Evolutionary conservation across 2,797 vertebrate genomes (phyloP).

Genomic region (Lepilemur septentrionalis): DNA sequence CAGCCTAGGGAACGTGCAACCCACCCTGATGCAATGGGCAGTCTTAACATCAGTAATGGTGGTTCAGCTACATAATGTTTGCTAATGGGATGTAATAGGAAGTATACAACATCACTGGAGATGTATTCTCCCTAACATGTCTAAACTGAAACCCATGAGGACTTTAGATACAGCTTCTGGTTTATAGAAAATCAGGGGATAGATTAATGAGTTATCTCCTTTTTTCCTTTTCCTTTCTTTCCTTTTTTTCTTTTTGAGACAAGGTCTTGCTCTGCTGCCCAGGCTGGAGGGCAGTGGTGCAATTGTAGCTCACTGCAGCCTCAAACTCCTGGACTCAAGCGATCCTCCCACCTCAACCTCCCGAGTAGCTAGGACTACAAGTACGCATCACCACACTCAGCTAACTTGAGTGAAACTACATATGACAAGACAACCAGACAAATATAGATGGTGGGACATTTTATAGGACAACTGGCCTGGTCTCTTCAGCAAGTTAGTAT

Average conservation of each 20-base stretch:
- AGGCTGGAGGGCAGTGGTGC: not conserved
- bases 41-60: no score
- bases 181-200: not conserved
- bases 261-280: not conserved
- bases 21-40: not conserved
- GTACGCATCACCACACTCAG: not conserved
- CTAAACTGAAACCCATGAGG: not conserved
- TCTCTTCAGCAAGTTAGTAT: not conserved
- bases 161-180: not conserved
- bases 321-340: not conserved
- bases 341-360: not conserved
- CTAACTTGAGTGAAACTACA: not conserved
- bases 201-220: not conserved
- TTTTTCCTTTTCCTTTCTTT: no score
- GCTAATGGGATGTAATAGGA: not conserved
- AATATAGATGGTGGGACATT: not conserved
- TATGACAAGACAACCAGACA: not conserved
- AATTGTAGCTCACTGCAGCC: not conserved
- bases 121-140: not conserved
- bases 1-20: not conserved
- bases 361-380: not conserved
- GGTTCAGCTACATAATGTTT: not conserved
- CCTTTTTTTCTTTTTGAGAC: not conserved
- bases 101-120: not conserved
- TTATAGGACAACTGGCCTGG: not conserved